A percentile compares a stretch with the other conserved stretches of the same genome.
Evolutionary conservation across 2,113 vertebrate genomes (phyloP).

Genomic region (Gobio gobio): DNA sequence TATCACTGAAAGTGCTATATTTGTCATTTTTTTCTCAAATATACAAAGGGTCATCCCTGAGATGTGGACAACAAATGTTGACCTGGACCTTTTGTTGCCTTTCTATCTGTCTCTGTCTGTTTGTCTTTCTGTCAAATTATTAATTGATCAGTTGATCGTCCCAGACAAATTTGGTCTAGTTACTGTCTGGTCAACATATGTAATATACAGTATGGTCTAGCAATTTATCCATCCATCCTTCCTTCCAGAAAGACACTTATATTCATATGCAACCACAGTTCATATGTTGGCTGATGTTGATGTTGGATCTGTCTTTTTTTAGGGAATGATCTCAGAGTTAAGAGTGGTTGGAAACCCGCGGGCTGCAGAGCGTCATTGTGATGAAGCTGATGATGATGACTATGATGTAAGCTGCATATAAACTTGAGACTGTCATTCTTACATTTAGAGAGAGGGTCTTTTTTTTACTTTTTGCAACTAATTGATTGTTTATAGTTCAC

Average conservation of each 20-base stretch:
- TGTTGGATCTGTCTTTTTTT: slow-evolving; percentile 45
- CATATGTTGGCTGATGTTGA: background rate
- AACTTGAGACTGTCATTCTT: background rate
- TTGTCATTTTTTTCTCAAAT: too few species aligned
- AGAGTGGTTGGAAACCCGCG: slow-evolving; percentile 77
- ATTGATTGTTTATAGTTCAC: background rate
- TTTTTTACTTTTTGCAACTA: background rate
- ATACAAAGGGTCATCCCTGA: too few species aligned
- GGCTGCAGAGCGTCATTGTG: slow-evolving; percentile 81
- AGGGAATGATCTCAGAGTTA: slow-evolving; percentile 87
- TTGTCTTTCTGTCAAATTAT: background rate
- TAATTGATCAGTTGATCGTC: background rate
- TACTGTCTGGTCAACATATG: background rate
- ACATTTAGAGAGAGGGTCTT: background rate
- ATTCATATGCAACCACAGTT: background rate
- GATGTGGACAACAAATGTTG: too few species aligned
- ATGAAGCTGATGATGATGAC: slow-evolving; percentile 80
- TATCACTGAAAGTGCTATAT: background rate
- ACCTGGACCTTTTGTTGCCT: too few species aligned
- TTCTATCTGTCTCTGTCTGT: too few species aligned
- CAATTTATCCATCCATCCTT: background rate
- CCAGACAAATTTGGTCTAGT: background rate
- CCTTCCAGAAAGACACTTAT: background rate
- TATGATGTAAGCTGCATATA: slow-evolving; percentile 59
- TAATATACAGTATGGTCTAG: background rate